phyloP scores from a whole-genome alignment of 2,113 vertebrate species.

The Rattus rattus region DNA sequence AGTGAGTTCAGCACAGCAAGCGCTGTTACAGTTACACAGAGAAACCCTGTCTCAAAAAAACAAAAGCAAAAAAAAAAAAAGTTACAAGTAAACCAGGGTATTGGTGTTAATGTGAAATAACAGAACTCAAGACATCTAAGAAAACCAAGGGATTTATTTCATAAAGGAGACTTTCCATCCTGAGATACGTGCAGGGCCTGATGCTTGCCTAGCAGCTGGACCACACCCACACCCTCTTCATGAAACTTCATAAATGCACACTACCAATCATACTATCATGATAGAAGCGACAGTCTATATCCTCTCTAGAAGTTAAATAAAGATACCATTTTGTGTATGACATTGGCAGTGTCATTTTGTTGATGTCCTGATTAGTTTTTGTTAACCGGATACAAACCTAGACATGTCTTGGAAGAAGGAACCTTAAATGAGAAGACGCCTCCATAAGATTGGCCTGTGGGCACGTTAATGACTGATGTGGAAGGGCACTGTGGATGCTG shows the following conservation, averaged over 20 bases:
- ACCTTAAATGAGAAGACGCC: background rate
- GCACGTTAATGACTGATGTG: background rate
- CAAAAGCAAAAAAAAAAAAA: background rate
- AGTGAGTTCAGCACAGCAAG: too few species aligned
- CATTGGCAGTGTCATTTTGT: conserved; percentile 15
- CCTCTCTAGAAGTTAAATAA: conserved; percentile 24
- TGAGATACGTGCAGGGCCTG: background rate
- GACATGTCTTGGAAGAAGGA: background rate
- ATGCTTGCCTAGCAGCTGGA: background rate
- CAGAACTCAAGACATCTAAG: conserved; percentile 28
- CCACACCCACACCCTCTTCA: background rate
- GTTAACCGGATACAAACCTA: background rate
- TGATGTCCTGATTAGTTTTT: background rate
- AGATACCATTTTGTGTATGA: background rate
- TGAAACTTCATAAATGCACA: background rate
- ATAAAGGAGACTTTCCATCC: background rate
- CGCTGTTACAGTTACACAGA: too few species aligned
- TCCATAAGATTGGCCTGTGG: background rate
- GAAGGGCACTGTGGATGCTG: background rate
- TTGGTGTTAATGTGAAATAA: conserved; percentile 36
- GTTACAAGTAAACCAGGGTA: background rate
- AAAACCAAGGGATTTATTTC: conserved; percentile 46
- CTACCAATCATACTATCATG: background rate
- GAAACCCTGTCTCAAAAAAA: background rate
- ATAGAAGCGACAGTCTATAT: background rate